Evolutionary conservation across 2,797 vertebrate species (phyloP).

Genomic region (Hippopotamyrus pictus): DNA sequence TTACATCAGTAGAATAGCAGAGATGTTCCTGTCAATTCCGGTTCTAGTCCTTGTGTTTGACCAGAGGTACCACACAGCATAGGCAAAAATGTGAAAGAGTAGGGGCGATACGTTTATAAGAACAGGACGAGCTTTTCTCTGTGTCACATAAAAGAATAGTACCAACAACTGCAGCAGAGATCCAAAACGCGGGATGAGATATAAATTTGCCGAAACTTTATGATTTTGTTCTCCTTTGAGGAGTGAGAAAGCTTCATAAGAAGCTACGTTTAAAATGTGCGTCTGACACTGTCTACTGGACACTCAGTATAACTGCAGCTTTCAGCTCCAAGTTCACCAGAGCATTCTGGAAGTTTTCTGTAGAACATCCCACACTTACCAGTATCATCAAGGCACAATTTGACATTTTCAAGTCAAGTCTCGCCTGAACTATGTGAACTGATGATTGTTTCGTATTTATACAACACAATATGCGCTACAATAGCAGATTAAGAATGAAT

Average conservation of each 20-base stretch:
- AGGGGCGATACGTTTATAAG: background rate
- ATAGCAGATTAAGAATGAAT: background rate
- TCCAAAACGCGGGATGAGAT: background rate
- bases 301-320: slow-evolving; percentile 5
- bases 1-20: background rate
- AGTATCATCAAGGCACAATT: background rate
- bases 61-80: background rate
- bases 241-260: background rate
- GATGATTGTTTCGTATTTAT: background rate
- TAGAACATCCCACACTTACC: background rate
- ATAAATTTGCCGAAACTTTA: background rate
- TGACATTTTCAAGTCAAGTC: slow-evolving; percentile 1
- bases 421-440: background rate
- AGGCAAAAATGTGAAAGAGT: background rate
- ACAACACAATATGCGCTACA: background rate
- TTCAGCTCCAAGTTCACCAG: background rate
- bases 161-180: background rate
- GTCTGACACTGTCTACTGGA: slow-evolving; percentile 46
- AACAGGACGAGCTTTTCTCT: background rate
- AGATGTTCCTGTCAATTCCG: background rate
- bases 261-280: slow-evolving; percentile 16
- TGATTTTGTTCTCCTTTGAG: background rate
- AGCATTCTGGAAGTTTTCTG: background rate
- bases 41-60: background rate
- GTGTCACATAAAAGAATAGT: background rate